A percentile compares a stretch with the other conserved stretches of the same genome.
Evolutionary conservation across 1,140 invertebrate species (phyloP).

Genomic region (Myzus persicae): DNA sequence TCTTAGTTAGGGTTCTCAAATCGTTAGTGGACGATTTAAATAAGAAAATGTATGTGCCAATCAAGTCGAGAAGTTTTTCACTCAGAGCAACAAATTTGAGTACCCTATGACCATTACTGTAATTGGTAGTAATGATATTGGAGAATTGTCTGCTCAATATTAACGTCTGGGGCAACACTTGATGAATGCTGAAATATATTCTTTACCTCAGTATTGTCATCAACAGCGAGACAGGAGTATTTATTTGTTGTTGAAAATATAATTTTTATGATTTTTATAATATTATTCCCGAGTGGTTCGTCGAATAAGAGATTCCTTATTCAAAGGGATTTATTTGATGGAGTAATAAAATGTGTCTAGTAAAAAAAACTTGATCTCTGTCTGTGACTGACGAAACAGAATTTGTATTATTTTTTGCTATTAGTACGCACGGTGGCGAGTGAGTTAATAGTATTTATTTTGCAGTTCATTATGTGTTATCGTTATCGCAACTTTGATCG

Average conservation of each 20-base stretch:
- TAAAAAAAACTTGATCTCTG: not conserved
- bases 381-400: not conserved
- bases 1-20: too few relatives aligned
- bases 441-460: not conserved
- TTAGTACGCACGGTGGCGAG: not conserved
- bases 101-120: too few relatives aligned
- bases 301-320: not conserved
- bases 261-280: not conserved
- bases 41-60: too few relatives aligned
- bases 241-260: not conserved
- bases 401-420: not conserved
- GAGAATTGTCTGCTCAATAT: too few relatives aligned
- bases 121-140: too few relatives aligned
- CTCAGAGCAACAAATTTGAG: too few relatives aligned
- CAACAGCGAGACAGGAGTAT: not conserved
- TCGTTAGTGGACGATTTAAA: too few relatives aligned
- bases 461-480: not conserved
- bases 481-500: not conserved
- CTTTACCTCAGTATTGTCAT: not conserved
- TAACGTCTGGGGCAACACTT: not conserved
- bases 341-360: not conserved
- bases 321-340: not conserved
- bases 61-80: too few relatives aligned
- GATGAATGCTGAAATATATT: not conserved
- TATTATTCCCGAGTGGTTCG: not conserved